phyloP scores from a whole-genome alignment of 2,113 vertebrate genomes.

The Glareola pratincola region DNA sequence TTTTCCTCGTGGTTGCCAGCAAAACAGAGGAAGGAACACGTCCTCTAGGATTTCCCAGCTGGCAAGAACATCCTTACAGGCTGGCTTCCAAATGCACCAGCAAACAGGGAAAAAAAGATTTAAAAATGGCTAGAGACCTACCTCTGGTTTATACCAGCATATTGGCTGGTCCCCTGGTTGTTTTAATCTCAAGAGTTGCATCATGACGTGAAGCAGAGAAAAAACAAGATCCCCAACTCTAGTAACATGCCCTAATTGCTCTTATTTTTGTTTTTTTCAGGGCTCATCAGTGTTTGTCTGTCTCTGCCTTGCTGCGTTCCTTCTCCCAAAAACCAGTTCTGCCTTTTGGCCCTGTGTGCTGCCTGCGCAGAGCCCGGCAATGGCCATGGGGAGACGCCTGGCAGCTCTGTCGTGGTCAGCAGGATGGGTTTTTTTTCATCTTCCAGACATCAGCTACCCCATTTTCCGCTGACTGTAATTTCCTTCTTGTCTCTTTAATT shows the following conservation, averaged over 20 bases:
- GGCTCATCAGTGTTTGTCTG: neutral
- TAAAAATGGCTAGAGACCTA: neutral
- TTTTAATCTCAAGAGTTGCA: neutral
- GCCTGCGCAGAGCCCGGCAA: neutral
- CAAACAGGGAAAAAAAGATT: neutral
- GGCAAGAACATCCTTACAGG: constrained; percentile 3
- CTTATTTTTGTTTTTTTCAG: neutral
- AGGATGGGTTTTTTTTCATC: neutral
- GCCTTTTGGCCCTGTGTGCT: neutral
- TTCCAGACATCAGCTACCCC: neutral
- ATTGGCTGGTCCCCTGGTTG: fast-evolving
- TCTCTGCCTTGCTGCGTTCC: neutral
- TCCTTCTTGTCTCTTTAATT: constrained; percentile 2
- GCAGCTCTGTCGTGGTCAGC: neutral
- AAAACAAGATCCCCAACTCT: neutral
- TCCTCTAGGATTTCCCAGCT: constrained; percentile 39
- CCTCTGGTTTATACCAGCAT: neutral
- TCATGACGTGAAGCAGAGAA: neutral
- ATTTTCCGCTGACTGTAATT: neutral
- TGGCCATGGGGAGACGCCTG: neutral
- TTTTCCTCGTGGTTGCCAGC: constrained; percentile 16
- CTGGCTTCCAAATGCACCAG: neutral
- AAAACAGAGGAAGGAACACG: neutral
- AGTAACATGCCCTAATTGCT: neutral
- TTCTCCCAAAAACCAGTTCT: neutral